Percentiles rank a stretch among this genome's conserved stretches.
Conservation (phyloP, 2,888 invertebrate genomes). For the Lasioglossum marginatum region DNA sequence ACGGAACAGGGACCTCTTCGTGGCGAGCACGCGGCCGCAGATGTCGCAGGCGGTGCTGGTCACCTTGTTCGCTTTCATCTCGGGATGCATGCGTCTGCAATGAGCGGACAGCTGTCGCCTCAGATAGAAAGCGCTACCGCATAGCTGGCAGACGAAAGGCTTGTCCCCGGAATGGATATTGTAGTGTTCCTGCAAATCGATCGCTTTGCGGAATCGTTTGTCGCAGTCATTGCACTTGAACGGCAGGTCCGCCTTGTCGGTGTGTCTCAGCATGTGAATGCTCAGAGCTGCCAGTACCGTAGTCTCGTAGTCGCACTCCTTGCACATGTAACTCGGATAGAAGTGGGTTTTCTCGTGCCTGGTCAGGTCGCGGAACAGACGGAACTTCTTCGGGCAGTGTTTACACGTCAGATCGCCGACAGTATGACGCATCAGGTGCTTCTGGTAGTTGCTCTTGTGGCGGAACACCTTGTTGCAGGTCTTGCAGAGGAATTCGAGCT, state of each 20-base stretch:
- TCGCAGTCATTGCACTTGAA: slow-evolving; percentile 82
- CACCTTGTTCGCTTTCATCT: slow-evolving; percentile 81
- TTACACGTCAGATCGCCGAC: slow-evolving; percentile 81
- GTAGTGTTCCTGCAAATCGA: slow-evolving; percentile 82
- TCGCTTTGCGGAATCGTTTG: slow-evolving; percentile 80
- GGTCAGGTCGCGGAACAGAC: slow-evolving; percentile 80
- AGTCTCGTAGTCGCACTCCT: slow-evolving; percentile 83
- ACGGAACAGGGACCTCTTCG: slow-evolving; percentile 80
- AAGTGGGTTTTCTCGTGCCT: slow-evolving; percentile 83
- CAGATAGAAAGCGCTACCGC: slow-evolving; percentile 78
- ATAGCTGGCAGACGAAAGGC: slow-evolving; percentile 80
- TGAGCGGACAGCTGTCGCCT: slow-evolving; percentile 81
- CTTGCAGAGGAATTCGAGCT: slow-evolving; percentile 77
- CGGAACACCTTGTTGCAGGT: slow-evolving; percentile 81
- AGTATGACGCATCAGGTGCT: slow-evolving; percentile 79
- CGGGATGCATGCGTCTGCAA: slow-evolving; percentile 80
- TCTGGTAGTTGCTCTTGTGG: slow-evolving; percentile 81
- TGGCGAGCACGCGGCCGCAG: slow-evolving; percentile 81
- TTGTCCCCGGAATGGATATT: slow-evolving; percentile 83
- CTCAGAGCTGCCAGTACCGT: slow-evolving; percentile 80
- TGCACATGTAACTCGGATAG: slow-evolving; percentile 81
- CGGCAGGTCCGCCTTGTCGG: slow-evolving; percentile 79
- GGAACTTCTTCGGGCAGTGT: slow-evolving; percentile 82
- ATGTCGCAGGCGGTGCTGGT: slow-evolving; percentile 82
- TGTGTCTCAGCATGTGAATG: slow-evolving; percentile 81